A percentile compares a stretch with the other conserved stretches of the same genome.
Conservation (phyloP, 2,113 vertebrate genomes). For the Poeciliopsis retropinna region DNA sequence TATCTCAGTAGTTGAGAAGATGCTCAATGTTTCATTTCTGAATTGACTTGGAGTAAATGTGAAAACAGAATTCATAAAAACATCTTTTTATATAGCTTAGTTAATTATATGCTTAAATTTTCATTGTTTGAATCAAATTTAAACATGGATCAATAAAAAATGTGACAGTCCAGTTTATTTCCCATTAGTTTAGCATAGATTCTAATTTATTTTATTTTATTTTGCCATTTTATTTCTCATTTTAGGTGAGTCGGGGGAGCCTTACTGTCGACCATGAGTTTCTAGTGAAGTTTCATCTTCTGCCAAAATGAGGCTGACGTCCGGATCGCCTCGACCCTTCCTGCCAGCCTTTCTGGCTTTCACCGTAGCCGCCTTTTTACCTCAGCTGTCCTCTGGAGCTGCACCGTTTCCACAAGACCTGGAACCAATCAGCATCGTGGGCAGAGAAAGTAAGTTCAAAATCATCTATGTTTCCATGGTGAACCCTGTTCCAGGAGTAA, state of each 20-base stretch:
- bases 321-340: slow-evolving; percentile 65
- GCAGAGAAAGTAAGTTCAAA: slow-evolving; percentile 75
- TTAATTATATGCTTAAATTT: not conserved
- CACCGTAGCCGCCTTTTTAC: slow-evolving; percentile 61
- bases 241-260: slow-evolving; percentile 58
- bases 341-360: slow-evolving; percentile 69
- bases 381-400: slow-evolving; percentile 64
- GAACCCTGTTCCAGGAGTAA: slow-evolving; percentile 16
- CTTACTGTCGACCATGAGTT: slow-evolving; percentile 72
- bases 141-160: no score
- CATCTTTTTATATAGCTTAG: slow-evolving; percentile 6
- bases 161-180: not conserved
- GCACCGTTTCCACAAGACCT: slow-evolving; percentile 82
- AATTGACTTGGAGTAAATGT: slow-evolving; percentile 39
- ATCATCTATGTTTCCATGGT: slow-evolving; percentile 38
- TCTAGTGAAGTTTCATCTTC: slow-evolving; percentile 68
- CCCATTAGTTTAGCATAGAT: not conserved
- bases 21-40: slow-evolving; percentile 32
- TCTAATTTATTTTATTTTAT: not conserved
- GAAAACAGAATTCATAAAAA: slow-evolving; percentile 10
- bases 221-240: slow-evolving; percentile 1
- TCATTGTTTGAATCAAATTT: not conserved
- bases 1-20: slow-evolving; percentile 2
- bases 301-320: slow-evolving; percentile 78
- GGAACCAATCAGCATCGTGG: slow-evolving; percentile 79